phyloP scores from a whole-genome alignment of 2,888 invertebrate species.

The Agrenia bidenticulata region DNA sequence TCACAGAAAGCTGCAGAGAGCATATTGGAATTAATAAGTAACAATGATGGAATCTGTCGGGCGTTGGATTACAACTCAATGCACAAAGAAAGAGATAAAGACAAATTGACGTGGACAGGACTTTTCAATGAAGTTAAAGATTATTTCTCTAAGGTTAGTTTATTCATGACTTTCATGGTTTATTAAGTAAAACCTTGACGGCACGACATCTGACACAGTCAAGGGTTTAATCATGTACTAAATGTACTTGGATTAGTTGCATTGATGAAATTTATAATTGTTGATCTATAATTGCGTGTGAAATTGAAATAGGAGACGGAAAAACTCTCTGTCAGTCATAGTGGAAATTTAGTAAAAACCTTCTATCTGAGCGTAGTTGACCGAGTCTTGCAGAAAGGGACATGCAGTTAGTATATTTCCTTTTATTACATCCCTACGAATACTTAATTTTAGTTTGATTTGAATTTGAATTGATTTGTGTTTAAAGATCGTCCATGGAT shows the following conservation, averaged over 20 bases:
- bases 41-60: slow-evolving; percentile 20
- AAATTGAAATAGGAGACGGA: slow-evolving; percentile 35
- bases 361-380: slow-evolving; percentile 25
- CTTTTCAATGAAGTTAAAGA: slow-evolving; percentile 32
- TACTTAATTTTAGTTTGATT: too few relatives aligned
- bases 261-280: too few relatives aligned
- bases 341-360: slow-evolving; percentile 14
- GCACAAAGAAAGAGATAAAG: slow-evolving; percentile 19
- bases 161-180: too few relatives aligned
- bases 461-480: too few relatives aligned
- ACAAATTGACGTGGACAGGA: slow-evolving; percentile 35
- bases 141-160: slow-evolving; percentile 34
- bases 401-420: slow-evolving; percentile 31
- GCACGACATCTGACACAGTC: too few relatives aligned
- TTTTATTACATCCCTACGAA: too few relatives aligned
- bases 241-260: too few relatives aligned
- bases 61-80: slow-evolving; percentile 35
- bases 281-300: too few relatives aligned
- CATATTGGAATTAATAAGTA: slow-evolving; percentile 16
- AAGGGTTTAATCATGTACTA: too few relatives aligned
- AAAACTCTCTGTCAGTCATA: slow-evolving; percentile 2
- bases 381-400: slow-evolving; percentile 28
- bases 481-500: slow-evolving; percentile 33
- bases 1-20: slow-evolving; percentile 19
- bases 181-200: too few relatives aligned